Evolutionary conservation across 2,797 vertebrate genomes (phyloP), one percentile per base, ranked within the genome.

Genomic region (Hephaestus fuliginosus): DNA sequence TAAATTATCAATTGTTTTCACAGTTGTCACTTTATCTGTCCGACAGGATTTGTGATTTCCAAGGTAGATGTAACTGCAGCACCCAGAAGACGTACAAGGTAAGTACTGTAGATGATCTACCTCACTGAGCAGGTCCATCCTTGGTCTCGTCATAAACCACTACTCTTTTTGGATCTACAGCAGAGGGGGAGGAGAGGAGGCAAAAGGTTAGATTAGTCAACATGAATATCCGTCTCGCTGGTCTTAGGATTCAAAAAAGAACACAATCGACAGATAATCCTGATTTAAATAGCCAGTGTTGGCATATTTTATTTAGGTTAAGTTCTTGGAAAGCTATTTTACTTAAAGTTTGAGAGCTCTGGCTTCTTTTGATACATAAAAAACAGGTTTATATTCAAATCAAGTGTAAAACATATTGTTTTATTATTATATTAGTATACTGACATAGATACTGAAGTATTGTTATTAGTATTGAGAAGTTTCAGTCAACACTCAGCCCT

Each of bases 131-230:
- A 80, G 92, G 93, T 85, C 91, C 90, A 15, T 94, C 93, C 92
- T 91, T 92, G 86, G 91, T 91, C 88, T 91, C 90, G 52, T 93
- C 85, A 87, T 95, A 95, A 89, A 93, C 70, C 79, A 95, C 91
- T 81, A 95, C 91, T 93, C 92, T 93, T 92, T 94, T 94, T 91
- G 95, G 94, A 95, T 95, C 95, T 95, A 48, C 28, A 83, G 53
- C 13, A 71, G 30, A 79, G 5, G 9, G 33, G n/a, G 2, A 3
- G 70, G 3, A 67, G 0, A 74, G 14, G 22, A 69, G 20, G 41
- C 7, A 58, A n/a, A 25, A 2, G 11, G 18, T 62, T 66, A 65
- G 28, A 62, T 39, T 15, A 49, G 3, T 61, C n/a, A 58, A 52
- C 14, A 44, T 41, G 15, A 33, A 48, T 9, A 10, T 13, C n/a